Conservation (phyloP, 1,140 invertebrate genomes). For the Plutomurus gul region DNA sequence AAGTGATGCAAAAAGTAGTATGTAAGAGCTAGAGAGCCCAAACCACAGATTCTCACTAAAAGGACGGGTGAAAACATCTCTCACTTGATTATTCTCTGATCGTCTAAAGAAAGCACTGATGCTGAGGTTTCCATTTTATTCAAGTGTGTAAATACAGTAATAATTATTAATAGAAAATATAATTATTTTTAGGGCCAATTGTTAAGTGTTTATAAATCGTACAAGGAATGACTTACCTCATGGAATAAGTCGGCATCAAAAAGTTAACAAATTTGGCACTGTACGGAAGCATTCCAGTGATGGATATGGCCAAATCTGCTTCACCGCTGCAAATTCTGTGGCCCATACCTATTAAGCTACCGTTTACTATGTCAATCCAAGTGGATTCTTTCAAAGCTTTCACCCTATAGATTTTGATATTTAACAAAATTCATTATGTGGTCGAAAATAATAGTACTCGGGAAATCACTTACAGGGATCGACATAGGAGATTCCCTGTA, state of each 20-base stretch:
- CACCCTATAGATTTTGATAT: background rate
- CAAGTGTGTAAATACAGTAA: no score
- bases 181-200: no score
- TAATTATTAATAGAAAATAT: no score
- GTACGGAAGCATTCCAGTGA: background rate
- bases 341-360: background rate
- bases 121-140: no score
- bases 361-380: background rate
- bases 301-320: background rate
- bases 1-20: background rate
- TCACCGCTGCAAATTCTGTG: background rate
- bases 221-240: background rate
- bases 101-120: background rate
- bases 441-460: no score
- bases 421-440: background rate
- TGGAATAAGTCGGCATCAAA: background rate
- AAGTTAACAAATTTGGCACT: background rate
- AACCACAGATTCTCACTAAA: background rate
- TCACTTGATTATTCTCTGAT: background rate
- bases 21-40: background rate
- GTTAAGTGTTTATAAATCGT: no score
- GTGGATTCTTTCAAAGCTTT: background rate
- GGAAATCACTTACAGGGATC: no score
- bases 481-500: no score
- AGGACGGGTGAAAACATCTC: background rate